Percentiles rank a stretch among this genome's conserved stretches.
Evolutionary conservation across 1,140 invertebrate species (phyloP).

Genomic region (Sitophilus oryzae): DNA sequence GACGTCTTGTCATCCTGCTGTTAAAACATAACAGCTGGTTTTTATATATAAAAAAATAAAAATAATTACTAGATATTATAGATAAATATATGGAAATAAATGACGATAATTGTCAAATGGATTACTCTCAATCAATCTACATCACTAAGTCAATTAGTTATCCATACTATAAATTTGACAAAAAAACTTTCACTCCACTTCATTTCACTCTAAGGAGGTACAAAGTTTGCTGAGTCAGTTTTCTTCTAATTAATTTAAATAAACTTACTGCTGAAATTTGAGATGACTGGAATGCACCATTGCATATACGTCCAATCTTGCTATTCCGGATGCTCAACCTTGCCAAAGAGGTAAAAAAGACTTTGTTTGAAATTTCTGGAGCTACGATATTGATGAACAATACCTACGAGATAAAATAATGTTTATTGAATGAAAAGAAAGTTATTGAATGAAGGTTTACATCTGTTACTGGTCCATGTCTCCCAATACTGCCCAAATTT

Average conservation of each 20-base stretch:
- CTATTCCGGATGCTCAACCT: constrained; percentile 55
- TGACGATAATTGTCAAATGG: too few relatives aligned
- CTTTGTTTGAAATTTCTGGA: constrained; percentile 51
- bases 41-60: too few relatives aligned
- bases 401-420: constrained; percentile 51
- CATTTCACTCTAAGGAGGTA: too few relatives aligned
- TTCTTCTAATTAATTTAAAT: not conserved
- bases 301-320: constrained; percentile 50
- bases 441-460: constrained; percentile 39
- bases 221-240: too few relatives aligned
- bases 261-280: constrained; percentile 49
- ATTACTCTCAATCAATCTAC: too few relatives aligned
- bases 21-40: too few relatives aligned
- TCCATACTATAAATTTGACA: too few relatives aligned
- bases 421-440: not conserved
- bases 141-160: too few relatives aligned
- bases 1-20: too few relatives aligned
- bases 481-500: constrained; percentile 45
- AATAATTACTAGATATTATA: too few relatives aligned
- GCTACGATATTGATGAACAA: constrained; percentile 56
- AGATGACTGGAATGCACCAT: constrained; percentile 59
- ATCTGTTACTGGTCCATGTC: constrained; percentile 54
- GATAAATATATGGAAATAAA: too few relatives aligned
- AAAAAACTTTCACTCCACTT: too few relatives aligned
- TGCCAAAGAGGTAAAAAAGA: constrained; percentile 59